Evolutionary conservation across 1,140 invertebrate genomes (phyloP).

Genomic region (Ctenoplectra terminalis): DNA sequence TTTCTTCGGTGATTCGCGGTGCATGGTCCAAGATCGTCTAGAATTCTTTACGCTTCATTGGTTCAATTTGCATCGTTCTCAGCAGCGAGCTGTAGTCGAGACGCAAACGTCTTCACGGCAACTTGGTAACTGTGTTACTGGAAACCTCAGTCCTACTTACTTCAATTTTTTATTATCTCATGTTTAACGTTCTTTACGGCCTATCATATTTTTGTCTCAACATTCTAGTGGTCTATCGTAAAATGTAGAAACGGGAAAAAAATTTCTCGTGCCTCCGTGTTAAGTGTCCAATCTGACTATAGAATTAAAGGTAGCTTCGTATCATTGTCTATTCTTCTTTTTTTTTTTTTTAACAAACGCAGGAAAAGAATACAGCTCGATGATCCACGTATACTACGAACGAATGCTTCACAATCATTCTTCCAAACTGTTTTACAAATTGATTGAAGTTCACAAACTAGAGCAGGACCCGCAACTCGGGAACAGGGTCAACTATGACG

Average conservation of each 20-base stretch:
- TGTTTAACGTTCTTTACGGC: not conserved
- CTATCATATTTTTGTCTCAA: not conserved
- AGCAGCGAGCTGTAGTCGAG: not conserved
- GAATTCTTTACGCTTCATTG: slow-evolving; percentile 42
- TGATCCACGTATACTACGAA: too few species aligned
- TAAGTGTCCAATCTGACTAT: too few species aligned
- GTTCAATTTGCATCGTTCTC: slow-evolving; percentile 31
- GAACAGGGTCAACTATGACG: slow-evolving; percentile 26
- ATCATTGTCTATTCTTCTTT: too few species aligned
- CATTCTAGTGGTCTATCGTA: not conserved
- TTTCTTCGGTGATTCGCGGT: slow-evolving; percentile 42
- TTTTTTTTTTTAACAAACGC: too few species aligned
- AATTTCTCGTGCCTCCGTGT: too few species aligned
- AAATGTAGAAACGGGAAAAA: too few species aligned
- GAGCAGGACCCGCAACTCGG: not conserved
- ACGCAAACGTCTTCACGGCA: not conserved
- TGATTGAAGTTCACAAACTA: slow-evolving; percentile 12
- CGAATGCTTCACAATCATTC: not conserved
- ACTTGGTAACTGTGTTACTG: not conserved
- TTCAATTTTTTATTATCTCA: not conserved
- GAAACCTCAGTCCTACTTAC: not conserved
- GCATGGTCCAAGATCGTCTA: slow-evolving; percentile 32
- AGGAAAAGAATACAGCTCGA: too few species aligned
- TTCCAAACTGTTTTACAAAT: slow-evolving; percentile 2
- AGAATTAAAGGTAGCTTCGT: too few species aligned